Percentiles rank a stretch among this genome's conserved stretches.
Evolutionary conservation across 2,113 vertebrate genomes (phyloP).

Genomic region (Tragelaphus strepsiceros): DNA sequence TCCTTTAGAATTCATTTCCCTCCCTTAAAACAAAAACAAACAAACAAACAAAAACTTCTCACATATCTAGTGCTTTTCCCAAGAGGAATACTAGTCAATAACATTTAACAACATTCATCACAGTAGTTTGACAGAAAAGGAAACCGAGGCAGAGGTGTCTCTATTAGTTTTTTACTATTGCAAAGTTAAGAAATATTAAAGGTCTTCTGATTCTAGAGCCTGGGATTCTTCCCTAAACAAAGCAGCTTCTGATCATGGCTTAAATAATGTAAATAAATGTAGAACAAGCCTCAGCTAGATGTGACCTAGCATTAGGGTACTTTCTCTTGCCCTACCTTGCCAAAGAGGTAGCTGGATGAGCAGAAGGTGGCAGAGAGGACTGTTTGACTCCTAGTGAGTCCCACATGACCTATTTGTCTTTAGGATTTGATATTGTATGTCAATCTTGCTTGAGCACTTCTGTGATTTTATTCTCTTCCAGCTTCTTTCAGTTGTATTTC

Average conservation of each 20-base stretch:
- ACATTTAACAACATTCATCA: not conserved
- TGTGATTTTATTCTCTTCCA: not conserved
- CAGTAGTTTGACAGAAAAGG: not conserved
- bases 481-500: not conserved
- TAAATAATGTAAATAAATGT: not conserved
- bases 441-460: not conserved
- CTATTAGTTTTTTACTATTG: not conserved
- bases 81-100: not conserved
- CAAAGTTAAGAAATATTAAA: not conserved
- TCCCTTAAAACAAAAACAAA: not conserved
- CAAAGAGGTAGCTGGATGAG: not conserved
- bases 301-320: not conserved
- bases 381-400: rapidly evolving
- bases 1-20: not conserved
- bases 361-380: not conserved
- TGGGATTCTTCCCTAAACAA: not conserved
- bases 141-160: not conserved
- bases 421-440: not conserved
- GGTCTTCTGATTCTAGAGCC: not conserved
- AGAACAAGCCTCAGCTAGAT: not conserved
- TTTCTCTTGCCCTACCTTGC: not conserved
- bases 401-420: not conserved
- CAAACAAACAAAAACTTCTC: not conserved
- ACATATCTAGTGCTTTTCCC: not conserved
- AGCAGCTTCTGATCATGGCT: not conserved